phyloP scores from a whole-genome alignment of 2,888 invertebrate species.

The Morpho achilles region DNA sequence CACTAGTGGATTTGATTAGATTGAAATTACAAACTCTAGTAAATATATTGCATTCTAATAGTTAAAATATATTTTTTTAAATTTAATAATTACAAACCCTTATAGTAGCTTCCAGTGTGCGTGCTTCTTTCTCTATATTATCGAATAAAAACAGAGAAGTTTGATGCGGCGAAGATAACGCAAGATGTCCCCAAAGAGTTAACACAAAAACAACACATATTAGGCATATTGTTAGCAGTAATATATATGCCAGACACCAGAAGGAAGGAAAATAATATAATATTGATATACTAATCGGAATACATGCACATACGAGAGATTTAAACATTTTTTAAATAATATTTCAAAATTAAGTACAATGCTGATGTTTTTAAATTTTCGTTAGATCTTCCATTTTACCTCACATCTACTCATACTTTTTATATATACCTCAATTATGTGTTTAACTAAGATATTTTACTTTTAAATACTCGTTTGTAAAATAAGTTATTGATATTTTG shows the following conservation, averaged over 20 bases:
- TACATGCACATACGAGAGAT: constrained; percentile 45
- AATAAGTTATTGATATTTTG: no score
- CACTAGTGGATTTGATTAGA: no score
- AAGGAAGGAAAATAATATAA: constrained; percentile 55
- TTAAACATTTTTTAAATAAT: constrained; percentile 44
- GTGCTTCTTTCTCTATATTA: constrained; percentile 80
- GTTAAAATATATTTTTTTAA: not conserved
- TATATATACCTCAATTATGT: no score
- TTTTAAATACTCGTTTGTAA: no score
- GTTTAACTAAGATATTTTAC: no score
- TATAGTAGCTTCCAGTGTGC: constrained; percentile 79
- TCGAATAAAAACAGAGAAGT: constrained; percentile 79
- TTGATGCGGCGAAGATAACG: constrained; percentile 82
- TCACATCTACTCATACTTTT: no score
- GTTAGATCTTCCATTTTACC: no score
- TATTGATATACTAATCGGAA: constrained; percentile 47
- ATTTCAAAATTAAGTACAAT: not conserved
- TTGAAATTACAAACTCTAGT: no score
- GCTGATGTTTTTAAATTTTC: not conserved
- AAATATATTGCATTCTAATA: no score
- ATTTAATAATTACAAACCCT: constrained; percentile 63
- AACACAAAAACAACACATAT: constrained; percentile 50
- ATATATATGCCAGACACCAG: constrained; percentile 52
- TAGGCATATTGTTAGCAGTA: constrained; percentile 47
- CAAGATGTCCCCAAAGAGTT: constrained; percentile 81